These are phyloP conservation scores for Gallinago undulata DNA, from an alignment of 2,113 vertebrate species.

Conservation along the genomic window DNA sequence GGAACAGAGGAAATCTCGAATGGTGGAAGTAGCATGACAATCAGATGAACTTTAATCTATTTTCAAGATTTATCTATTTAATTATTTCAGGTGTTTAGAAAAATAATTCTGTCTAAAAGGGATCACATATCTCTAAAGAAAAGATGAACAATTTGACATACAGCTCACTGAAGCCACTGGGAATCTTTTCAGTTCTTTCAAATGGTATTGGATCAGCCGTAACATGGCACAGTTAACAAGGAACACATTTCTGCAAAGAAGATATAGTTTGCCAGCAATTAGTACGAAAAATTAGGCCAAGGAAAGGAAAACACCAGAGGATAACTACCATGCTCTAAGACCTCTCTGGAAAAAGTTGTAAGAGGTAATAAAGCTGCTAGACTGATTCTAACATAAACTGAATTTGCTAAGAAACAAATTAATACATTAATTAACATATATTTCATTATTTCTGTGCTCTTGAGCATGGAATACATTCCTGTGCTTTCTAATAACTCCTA, in stretches of 20 bases:
- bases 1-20: neutral
- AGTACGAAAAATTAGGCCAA: slow-evolving; percentile 37
- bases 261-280: slow-evolving; percentile 31
- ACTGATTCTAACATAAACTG: slow-evolving; percentile 4
- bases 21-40: neutral
- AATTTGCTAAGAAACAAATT: neutral
- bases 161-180: neutral
- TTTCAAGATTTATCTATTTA: slow-evolving; percentile 15
- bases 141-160: neutral
- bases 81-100: slow-evolving; percentile 21
- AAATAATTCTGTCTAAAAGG: slow-evolving; percentile 5
- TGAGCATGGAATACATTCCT: neutral
- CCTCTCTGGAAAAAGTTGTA: slow-evolving; percentile 21
- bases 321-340: neutral
- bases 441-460: neutral
- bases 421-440: neutral
- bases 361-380: slow-evolving; percentile 22
- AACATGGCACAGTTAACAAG: slow-evolving; percentile 19
- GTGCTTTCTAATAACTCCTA: neutral
- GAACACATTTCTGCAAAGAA: slow-evolving; percentile 28
- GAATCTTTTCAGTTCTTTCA: neutral
- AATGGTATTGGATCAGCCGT: neutral
- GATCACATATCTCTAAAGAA: neutral
- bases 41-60: neutral
- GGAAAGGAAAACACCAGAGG: slow-evolving; percentile 30